Base-by-base conservation (phyloP, 2,888 invertebrate genomes). In the Brenthis daphne region DNA sequence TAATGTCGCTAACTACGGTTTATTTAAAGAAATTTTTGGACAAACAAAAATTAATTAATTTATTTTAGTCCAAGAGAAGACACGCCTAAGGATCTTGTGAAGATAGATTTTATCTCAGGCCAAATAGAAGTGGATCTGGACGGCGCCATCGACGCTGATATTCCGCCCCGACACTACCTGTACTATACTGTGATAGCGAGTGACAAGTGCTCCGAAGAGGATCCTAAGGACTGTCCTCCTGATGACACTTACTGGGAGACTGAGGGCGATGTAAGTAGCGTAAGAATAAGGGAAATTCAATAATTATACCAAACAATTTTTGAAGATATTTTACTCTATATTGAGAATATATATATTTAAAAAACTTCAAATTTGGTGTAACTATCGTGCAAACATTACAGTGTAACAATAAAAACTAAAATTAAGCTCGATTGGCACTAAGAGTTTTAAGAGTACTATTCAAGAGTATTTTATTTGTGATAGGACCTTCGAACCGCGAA, bases 141-240 rank as follows among this genome's bases (percentile, higher is more conserved):
- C 56, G 81, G 80, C 1, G 86, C 82, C 0, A 94, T 95, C 68
- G 94, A 95, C 78, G 94, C 94, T 0, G 95, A 95, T 76, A 78
- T 76, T 1, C 93, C 94, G 1, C 85, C 85, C 6, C 84, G 92
- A 0, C 80, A 88, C 70, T 71, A 85, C 75, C 84, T 95, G 24
- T 83, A 88, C 79, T 95, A 94, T 82, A 91, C 85, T 0, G 89
- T 95, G 11, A 85, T 83, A 1, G 94, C 95, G 51, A 92, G 87
- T 48, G 95, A 95, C 79, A 77, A 82, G 55, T 90, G 90, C 77
- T 82, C 77, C n/a, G 80, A 79, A 2, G 82, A 80, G 0, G 73
- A 86, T 63, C 69, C 74, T 1, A 77, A 72, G 0, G 79, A 83
- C 43, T 88, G 90, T 67, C 90, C 90, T 0, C 82, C 84, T 0